Evolutionary conservation across 2,797 vertebrate species (phyloP), one percentile per base, ranked within the genome.

Genomic region (Sebastes ruberrimus): DNA sequence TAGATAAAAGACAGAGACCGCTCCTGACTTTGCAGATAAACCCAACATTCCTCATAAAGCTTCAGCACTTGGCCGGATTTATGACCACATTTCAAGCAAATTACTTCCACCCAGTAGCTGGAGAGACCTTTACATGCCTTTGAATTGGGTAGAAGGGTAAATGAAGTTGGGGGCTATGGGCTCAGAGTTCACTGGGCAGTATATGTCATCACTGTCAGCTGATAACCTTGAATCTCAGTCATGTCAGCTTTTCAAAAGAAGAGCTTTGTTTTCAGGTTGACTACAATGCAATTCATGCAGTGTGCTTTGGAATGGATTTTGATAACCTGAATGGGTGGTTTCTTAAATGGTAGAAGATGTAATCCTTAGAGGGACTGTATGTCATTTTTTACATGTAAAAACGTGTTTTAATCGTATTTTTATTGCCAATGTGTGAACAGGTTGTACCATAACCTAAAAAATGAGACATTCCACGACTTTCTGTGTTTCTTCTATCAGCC

Each of bases 1-100:
- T 32, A 71, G 64, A 86, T 68, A 76, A 78, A 81, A 79, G 30
- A 68, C 32, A 13, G 57, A 33, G 62, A 81, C 81, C 32, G 4
- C 60, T 75, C 63, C 61, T 57, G 69, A 76, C 81, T 85, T 66
- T 63, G 72, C 20, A 8, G 56, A 86, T 85, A 78, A 92, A 89
- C 59, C 76, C 60, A 59, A 67, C 74, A 82, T 85, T 86, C 68
- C 78, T 81, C 76, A 71, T 74, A 81, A 84, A 84, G 86, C 86
- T 72, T 18, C 38, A 11, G 75, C 53, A 62, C 73, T 79, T 28
- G 60, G 78, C 55, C 70, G 78, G 82, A 89, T 92, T 89, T 86
- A 90, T 65, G 78, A 75, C 30, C 57, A 52, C 75, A 74, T 88
- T 84, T 91, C 81, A 80, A 72, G 79, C 71, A 74, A 85, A 91